phyloP scores from a whole-genome alignment of 2,797 vertebrate genomes.

The Cuculus canorus region DNA sequence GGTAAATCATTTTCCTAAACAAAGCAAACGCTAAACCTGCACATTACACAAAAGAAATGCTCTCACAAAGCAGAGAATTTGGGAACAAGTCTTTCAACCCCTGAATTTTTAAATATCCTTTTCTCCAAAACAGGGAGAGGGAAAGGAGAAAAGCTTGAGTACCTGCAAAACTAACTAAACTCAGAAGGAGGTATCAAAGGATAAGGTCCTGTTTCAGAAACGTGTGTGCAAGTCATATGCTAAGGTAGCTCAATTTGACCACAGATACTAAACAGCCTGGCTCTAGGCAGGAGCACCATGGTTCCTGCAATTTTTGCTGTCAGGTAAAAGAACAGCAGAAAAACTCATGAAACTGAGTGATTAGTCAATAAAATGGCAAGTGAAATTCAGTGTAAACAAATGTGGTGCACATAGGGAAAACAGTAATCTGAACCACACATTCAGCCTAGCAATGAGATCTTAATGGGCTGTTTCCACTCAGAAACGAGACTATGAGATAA shows the following conservation, averaged over 20 bases:
- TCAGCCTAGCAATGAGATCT: slow-evolving; percentile 38
- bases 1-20: neutral
- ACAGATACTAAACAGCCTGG: neutral
- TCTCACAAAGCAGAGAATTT: neutral
- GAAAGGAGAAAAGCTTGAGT: neutral
- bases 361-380: slow-evolving; percentile 56
- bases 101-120: neutral
- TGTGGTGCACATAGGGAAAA: slow-evolving; percentile 10
- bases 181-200: neutral
- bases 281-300: neutral
- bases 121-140: neutral
- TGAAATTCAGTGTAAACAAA: slow-evolving; percentile 51
- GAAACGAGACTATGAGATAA: neutral
- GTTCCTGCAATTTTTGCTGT: neutral
- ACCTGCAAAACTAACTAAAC: neutral
- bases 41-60: neutral
- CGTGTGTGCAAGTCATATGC: neutral
- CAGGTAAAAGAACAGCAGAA: neutral
- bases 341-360: slow-evolving; percentile 4
- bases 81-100: neutral
- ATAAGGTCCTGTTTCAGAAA: neutral
- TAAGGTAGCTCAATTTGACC: neutral
- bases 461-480: slow-evolving; percentile 22
- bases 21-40: neutral
- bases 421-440: slow-evolving; percentile 1